These are phyloP conservation scores for Gasterosteus aculeatus DNA, from an alignment of 2,113 vertebrate species.

Conservation along the genomic window DNA sequence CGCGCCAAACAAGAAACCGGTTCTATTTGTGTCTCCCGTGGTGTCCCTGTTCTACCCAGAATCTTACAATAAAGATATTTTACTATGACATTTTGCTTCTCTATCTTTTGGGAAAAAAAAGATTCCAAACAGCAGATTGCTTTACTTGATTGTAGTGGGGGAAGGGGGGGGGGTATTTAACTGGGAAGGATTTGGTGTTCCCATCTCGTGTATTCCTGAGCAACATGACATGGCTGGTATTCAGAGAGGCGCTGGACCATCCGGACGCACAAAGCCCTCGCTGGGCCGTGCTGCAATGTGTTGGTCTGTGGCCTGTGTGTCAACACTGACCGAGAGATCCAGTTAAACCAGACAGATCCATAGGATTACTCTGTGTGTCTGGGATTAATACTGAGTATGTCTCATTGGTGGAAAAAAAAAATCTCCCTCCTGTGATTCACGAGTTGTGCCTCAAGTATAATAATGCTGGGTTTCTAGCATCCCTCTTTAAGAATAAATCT, in stretches of 20 bases:
- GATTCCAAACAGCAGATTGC: slow-evolving; percentile 1
- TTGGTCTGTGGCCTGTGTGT: slow-evolving; percentile 34
- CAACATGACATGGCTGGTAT: slow-evolving; percentile 29
- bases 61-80: slow-evolving; percentile 71
- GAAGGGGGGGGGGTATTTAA: slow-evolving; percentile 8
- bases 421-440: slow-evolving; percentile 13
- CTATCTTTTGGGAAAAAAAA: slow-evolving; percentile 31
- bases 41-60: slow-evolving; percentile 39
- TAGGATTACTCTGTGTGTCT: slow-evolving; percentile 11
- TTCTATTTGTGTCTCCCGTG: slow-evolving; percentile 40
- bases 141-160: not conserved
- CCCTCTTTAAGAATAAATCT: slow-evolving; percentile 35
- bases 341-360: slow-evolving; percentile 35
- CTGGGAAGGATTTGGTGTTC: slow-evolving; percentile 21
- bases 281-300: slow-evolving; percentile 27
- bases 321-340: slow-evolving; percentile 34
- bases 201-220: slow-evolving; percentile 29
- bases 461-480: slow-evolving; percentile 1
- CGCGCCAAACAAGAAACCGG: slow-evolving; percentile 41
- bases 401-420: not conserved
- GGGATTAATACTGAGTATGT: slow-evolving; percentile 24
- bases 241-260: slow-evolving; percentile 29
- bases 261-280: slow-evolving; percentile 25
- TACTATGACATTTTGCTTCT: slow-evolving; percentile 49
- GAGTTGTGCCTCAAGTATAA: not conserved